These are phyloP conservation scores for Tetanocera ferruginea DNA, from an alignment of 2,888 invertebrate species.

Conservation along the genomic window DNA sequence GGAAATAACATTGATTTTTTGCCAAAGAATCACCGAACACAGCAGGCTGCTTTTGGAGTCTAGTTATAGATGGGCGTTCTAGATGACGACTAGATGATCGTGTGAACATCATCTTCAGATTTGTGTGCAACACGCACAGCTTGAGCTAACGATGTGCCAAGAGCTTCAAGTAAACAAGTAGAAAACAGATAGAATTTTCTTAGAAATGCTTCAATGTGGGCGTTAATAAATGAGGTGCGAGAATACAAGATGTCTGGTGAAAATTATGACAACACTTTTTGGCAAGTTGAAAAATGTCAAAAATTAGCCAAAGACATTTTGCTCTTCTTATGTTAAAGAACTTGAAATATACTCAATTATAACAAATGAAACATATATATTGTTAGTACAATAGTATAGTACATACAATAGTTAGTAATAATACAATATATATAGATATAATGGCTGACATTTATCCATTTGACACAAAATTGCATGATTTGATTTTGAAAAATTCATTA, in stretches of 20 bases:
- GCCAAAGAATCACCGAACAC: neutral
- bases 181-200: too few relatives aligned
- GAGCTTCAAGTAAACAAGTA: neutral
- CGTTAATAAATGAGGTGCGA: conserved; percentile 34
- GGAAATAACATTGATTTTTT: neutral
- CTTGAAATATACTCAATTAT: too few relatives aligned
- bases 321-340: too few relatives aligned
- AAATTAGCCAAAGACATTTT: too few relatives aligned
- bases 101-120: conserved; percentile 29
- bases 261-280: neutral
- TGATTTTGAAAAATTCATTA: neutral
- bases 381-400: too few relatives aligned
- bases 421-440: too few relatives aligned
- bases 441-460: too few relatives aligned
- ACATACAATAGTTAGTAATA: too few relatives aligned
- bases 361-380: too few relatives aligned
- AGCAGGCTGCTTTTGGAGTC: neutral
- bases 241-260: neutral
- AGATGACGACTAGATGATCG: conserved; percentile 13
- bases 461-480: neutral
- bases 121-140: conserved; percentile 23
- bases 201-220: neutral
- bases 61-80: too few relatives aligned
- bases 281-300: too few relatives aligned
- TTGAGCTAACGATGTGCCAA: conserved; percentile 13